Evolutionary conservation across 2,888 invertebrate species (phyloP).

Genomic region (Drosophila ustulata): DNA sequence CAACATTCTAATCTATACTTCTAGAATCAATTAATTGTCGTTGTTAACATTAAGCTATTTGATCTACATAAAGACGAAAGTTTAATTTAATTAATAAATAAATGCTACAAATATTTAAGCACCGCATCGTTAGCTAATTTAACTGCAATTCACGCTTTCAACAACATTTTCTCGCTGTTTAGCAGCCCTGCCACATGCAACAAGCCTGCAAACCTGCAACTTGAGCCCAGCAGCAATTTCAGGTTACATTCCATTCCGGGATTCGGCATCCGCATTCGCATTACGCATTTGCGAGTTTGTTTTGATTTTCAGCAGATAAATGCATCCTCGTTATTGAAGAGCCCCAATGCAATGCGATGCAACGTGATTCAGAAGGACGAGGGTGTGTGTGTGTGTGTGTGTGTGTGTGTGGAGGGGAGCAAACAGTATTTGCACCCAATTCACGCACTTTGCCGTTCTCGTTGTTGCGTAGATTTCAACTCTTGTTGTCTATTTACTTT

Average conservation of each 20-base stretch:
- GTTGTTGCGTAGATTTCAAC: constrained; percentile 54
- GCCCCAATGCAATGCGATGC: constrained; percentile 4
- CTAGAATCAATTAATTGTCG: too few relatives aligned
- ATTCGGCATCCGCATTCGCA: constrained; percentile 35
- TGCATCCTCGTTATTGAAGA: constrained; percentile 34
- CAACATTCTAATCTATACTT: too few relatives aligned
- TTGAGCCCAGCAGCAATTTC: constrained; percentile 22
- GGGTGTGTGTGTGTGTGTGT: constrained; percentile 1
- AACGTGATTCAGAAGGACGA: background rate
- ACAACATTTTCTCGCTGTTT: constrained; percentile 26
- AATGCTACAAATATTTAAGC: too few relatives aligned
- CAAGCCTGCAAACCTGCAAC: constrained; percentile 22
- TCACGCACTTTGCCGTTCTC: constrained; percentile 41
- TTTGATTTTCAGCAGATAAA: constrained; percentile 66
- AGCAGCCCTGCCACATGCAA: constrained; percentile 22
- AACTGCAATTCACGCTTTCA: too few relatives aligned
- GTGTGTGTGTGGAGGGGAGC: constrained; percentile 12
- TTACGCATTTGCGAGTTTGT: constrained; percentile 59
- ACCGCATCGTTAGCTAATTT: too few relatives aligned
- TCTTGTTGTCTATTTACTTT: constrained; percentile 69
- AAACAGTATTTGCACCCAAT: constrained; percentile 48
- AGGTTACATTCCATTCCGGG: constrained; percentile 35
- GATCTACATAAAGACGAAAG: too few relatives aligned
- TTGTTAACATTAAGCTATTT: too few relatives aligned
- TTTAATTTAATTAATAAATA: too few relatives aligned